Base-by-base conservation (phyloP, 2,797 vertebrate species). In the Pangasius krempfi region DNA sequence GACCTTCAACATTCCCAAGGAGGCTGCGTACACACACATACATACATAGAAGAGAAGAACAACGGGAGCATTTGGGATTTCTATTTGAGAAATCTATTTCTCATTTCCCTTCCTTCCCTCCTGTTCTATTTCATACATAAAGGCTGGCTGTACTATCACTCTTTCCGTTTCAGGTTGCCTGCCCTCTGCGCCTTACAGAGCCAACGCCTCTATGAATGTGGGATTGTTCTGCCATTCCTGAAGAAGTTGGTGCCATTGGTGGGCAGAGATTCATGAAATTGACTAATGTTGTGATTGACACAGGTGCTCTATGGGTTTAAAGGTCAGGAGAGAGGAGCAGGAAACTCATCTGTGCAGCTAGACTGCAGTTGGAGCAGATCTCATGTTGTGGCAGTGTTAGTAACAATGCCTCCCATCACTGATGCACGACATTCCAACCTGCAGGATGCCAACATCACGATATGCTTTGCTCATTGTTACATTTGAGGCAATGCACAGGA, bases 1-100 rank as follows among this genome's bases (percentile, higher is more conserved):
- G 84, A 92, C 91, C 91, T 90, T 90, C 88, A 89, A 76, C 86
- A 70, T 90, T 90, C 87, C 88, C 86, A 52, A 85, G 78, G 86
- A 50, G 70, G 30, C 64, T 87, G 18, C 1, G 27, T 4, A 30
- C 70, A 30, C 40, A 72, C 4, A 84, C 50, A 64, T 80, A 52
- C 6, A 66, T 37, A 16, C 9, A n/a, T 7, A 54, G 84, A 84
- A 52, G 64, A 20, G 30, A 8, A 25, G 30, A 33, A 73, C 14
- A 52, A 27, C 14, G n/a, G 40, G 47, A 90, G 73, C 85, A 70
- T 52, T 75, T 44, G 60, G 86, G 75, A 47, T 82, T 86, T 88
- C 79, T 76, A 66, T 78, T 83, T 33, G 44, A 88, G 60, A 79
- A 91, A 90, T 86, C 75, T 44, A 78, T 91, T 82, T 86, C 76